A percentile compares a stretch with the other conserved stretches of the same genome.
Conservation (phyloP, 2,113 vertebrate genomes). For the Nycticebus coucang region DNA sequence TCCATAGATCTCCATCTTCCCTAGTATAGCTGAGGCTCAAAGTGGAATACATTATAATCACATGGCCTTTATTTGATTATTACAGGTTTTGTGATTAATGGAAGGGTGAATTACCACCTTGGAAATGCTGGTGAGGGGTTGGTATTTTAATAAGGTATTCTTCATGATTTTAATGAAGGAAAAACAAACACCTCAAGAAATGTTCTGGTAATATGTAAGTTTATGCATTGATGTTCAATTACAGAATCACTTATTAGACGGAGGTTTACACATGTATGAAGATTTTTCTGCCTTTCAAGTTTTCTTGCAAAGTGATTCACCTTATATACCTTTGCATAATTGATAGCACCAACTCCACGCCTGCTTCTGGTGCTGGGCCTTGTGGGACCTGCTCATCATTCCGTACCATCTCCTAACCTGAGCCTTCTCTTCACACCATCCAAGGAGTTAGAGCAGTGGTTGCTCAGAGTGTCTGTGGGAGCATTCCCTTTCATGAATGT, state of each 20-base stretch:
- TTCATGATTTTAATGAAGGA: neutral
- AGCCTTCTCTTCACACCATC: neutral
- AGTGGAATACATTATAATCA: neutral
- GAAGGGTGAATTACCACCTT: neutral
- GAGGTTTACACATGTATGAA: neutral
- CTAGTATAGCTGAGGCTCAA: neutral
- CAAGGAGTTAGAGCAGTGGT: neutral
- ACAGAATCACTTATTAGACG: neutral
- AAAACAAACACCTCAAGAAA: neutral
- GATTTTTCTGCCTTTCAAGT: neutral
- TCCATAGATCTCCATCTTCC: neutral
- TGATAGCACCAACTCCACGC: too few species aligned
- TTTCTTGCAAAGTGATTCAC: neutral
- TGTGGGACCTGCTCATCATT: neutral
- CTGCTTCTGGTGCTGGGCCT: accelerated
- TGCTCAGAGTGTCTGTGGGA: neutral
- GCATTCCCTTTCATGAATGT: accelerated
- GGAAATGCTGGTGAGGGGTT: neutral
- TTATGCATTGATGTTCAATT: neutral
- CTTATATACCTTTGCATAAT: neutral
- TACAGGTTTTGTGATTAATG: neutral
- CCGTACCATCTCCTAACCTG: neutral
- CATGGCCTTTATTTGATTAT: neutral
- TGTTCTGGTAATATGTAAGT: neutral
- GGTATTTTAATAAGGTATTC: neutral